Percentiles rank a stretch among this genome's conserved stretches.
Evolutionary conservation across 64 coral and sea anemone genomes (phyloP).

Genomic region (Exaiptasia diaphana): DNA sequence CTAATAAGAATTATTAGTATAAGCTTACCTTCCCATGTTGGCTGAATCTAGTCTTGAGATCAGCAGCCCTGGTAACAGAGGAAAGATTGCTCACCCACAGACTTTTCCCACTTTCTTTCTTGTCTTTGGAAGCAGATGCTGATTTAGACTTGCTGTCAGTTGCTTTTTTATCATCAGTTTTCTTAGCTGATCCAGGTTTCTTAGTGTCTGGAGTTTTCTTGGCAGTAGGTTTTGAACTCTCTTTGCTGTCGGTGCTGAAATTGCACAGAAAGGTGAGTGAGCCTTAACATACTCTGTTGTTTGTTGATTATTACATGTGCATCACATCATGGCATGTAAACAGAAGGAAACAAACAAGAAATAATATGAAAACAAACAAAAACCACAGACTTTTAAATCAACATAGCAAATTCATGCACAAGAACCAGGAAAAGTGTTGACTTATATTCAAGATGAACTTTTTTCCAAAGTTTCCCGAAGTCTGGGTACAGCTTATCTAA

Average conservation of each 20-base stretch:
- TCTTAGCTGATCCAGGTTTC: neutral
- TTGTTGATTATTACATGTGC: too few relatives aligned
- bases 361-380: too few relatives aligned
- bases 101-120: constrained; percentile 94
- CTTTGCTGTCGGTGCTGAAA: neutral
- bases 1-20: neutral
- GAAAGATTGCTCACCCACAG: constrained; percentile 97
- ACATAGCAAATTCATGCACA: too few relatives aligned
- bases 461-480: too few relatives aligned
- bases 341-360: too few relatives aligned
- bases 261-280: too few relatives aligned
- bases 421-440: too few relatives aligned
- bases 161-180: constrained; percentile 4
- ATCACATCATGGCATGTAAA: too few relatives aligned
- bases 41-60: constrained; percentile 95
- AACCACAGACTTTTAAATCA: too few relatives aligned
- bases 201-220: constrained; percentile 9
- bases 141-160: constrained; percentile 42
- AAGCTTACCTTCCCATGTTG: constrained; percentile 93
- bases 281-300: too few relatives aligned
- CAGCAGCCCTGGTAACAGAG: constrained; percentile 92
- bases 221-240: neutral
- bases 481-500: too few relatives aligned
- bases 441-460: too few relatives aligned
- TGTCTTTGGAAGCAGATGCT: constrained; percentile 33